Evolutionary conservation across 53 echinoderm and acorn worm species (phyloP), one percentile per base, ranked within the genome.

Genomic region (Astropecten irregularis): DNA sequence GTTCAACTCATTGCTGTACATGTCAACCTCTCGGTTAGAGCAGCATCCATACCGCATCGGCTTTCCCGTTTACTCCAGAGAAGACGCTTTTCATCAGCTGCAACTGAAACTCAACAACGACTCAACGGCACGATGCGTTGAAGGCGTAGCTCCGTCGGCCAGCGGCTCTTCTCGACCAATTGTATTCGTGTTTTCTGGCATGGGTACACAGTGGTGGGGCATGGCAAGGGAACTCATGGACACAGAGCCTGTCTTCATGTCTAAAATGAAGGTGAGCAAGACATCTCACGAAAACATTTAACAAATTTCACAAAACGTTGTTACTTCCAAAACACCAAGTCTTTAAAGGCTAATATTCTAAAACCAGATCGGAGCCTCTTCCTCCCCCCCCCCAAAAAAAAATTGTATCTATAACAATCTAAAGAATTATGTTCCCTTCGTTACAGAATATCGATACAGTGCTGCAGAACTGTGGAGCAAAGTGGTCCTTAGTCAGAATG

Each of bases 171-270:
- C 33, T 36, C 49, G 58, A 66, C 26, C 37, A 50, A 63, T 85
- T 36, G 90, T 85, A 5, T 90, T 77, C 32, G 85, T 90, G 26
- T 90, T 90, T 54, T 68, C 85, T 46, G 85, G 90, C 4, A 90
- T 90, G 90, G 89, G 90, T 7, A 90, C 85, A 21, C 90, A 90
- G 67, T 89, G 84, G 90, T 90, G 90, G 90, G 90, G 90, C 18
- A 85, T 90, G 90, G 85, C 79, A 3, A 90, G 90, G 48, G 68
- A 90, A 30, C 73, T 90, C 15, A 90, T 90, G 81, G 68, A 62
- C 22, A 58, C 77, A 15, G 40, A 76, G 7, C 79, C 85, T 28
- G 57, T 34, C 0, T 88, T 88, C 25, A 51, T 47, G 9, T 68
- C 81, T 32, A 82, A 40, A 25, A 88, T 88, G 15, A 59, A 71